Evolutionary conservation across 2,888 invertebrate genomes (phyloP), one percentile per base, ranked within the genome.

Genomic region (Cheiracanthium punctorium): DNA sequence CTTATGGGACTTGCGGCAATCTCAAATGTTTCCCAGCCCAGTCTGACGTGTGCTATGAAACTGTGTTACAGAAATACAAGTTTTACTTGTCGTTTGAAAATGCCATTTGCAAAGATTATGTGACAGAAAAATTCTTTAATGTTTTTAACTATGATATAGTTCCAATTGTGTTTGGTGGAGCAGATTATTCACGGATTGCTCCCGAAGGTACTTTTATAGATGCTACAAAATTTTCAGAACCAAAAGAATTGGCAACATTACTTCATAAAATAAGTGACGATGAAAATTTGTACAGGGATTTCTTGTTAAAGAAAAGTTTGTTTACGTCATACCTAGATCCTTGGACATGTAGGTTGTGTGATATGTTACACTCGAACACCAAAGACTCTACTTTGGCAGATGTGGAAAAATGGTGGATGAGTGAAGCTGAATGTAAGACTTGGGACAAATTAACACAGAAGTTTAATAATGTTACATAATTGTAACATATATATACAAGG

Each of bases 131-230:
- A 70, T 88, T 91, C 14, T 90, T 90, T 77, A 84, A 88, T 7
- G 84, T 89, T 10, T 88, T 90, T n/a, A 85, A 85, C 10, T 80
- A 88, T 20, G 86, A 90, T 52, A 88, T 90, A 14, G 88, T 91
- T 14, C 90, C 90, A 0, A 88, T 91, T 5, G 91, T 91, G 1
- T 90, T 90, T 67, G 91, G 91, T 0, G 88, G 90, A 12, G 90
- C 89, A 0, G 89, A 91, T 80, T 91, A 91, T 77, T 87, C 88
- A 0, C 17, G 33, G n/a, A 75, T 90, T 1, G 89, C 90, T 1
- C 91, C 91, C 0, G 88, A 89, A 20, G 89, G 88, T 20, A 90
- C 91, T 2, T 91, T 89, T 88, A 91, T 92, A 69, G 89, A 91
- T 84, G 91, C 90, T 0, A 82, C 52, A 10, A 33, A 85, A 14